A percentile compares a stretch with the other conserved stretches of the same genome.
Conservation (phyloP, 2,888 invertebrate species). For the Lathronympha strigana region DNA sequence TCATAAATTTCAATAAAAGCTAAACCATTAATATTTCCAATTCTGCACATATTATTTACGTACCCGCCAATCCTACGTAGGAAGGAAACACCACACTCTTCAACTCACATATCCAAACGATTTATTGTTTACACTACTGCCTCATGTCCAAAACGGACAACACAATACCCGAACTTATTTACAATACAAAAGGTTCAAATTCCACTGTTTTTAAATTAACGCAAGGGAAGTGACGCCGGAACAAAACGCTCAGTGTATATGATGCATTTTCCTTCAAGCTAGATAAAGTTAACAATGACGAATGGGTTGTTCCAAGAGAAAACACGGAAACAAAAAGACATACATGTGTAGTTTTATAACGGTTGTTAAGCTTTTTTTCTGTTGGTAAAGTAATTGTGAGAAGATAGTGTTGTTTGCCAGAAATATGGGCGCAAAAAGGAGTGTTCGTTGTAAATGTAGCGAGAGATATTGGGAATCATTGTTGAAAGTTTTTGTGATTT, state of each 20-base stretch:
- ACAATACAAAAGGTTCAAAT: not conserved
- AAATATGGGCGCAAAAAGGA: constrained; percentile 15
- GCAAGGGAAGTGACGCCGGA: constrained; percentile 26
- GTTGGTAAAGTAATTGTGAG: constrained; percentile 12
- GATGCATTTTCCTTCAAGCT: constrained; percentile 33
- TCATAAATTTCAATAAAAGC: too few species aligned
- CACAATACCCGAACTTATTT: not conserved
- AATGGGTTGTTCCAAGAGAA: constrained; percentile 14
- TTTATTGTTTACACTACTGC: constrained; percentile 33
- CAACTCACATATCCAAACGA: constrained; percentile 32
- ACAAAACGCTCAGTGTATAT: constrained; percentile 26
- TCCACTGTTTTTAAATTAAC: not conserved
- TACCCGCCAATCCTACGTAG: constrained; percentile 6
- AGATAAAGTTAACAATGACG: constrained; percentile 36
- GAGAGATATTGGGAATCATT: constrained; percentile 7
- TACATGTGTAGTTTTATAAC: not conserved
- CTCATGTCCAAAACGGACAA: not conserved
- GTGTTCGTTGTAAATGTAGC: constrained; percentile 9
- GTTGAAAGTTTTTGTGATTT: not conserved
- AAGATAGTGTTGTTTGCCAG: constrained; percentile 14
- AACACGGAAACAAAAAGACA: not conserved
- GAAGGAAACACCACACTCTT: constrained; percentile 30
- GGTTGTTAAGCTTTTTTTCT: not conserved
- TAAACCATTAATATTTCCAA: too few species aligned
- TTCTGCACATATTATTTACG: constrained; percentile 13